phyloP scores from a whole-genome alignment of 2,113 vertebrate species.

The Bujurquina vittata region DNA sequence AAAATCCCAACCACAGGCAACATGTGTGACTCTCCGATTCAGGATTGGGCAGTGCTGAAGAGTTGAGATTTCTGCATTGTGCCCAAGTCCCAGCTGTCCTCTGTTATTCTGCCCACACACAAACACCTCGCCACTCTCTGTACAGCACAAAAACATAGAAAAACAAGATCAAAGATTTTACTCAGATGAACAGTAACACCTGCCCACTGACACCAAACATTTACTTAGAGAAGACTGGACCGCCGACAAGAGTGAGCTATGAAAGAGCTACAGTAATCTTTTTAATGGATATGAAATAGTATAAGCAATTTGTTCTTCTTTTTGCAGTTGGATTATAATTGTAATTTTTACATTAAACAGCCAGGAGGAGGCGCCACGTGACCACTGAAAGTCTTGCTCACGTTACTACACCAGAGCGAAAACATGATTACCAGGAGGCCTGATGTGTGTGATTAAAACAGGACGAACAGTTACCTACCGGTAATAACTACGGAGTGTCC shows the following conservation, averaged over 20 bases:
- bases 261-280: too few relatives aligned
- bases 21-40: constrained; percentile 77
- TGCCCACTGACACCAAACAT: not conserved
- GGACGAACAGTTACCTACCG: constrained; percentile 71
- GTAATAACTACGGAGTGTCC: constrained; percentile 87
- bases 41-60: constrained; percentile 82
- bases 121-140: constrained; percentile 85
- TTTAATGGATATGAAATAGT: too few relatives aligned
- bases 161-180: not conserved
- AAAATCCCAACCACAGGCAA: constrained; percentile 96
- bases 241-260: too few relatives aligned
- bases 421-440: not conserved
- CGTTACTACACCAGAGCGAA: not conserved
- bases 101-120: constrained; percentile 91
- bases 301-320: not conserved
- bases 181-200: not conserved
- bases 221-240: not conserved
- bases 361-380: constrained; percentile 12
- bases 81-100: constrained; percentile 90
- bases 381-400: not conserved
- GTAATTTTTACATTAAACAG: not conserved
- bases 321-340: not conserved
- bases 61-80: constrained; percentile 78
- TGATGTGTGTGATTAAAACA: not conserved
- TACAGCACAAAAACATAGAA: constrained; percentile 14